Evolutionary conservation across 2,113 vertebrate species (phyloP).

Genomic region (Pipra filicauda): DNA sequence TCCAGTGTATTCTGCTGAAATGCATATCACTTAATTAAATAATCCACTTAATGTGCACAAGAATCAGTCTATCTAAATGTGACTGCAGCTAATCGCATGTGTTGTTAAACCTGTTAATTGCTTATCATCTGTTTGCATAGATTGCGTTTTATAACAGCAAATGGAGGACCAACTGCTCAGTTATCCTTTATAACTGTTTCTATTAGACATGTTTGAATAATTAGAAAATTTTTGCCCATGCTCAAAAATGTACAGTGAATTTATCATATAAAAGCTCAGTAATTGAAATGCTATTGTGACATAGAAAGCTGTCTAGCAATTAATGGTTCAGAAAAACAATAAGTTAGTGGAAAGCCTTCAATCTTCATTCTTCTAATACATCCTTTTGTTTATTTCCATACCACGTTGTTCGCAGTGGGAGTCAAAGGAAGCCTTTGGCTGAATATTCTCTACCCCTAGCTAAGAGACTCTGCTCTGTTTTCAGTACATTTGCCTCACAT

Average conservation of each 20-base stretch:
- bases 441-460: neutral
- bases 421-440: neutral
- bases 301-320: neutral
- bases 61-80: neutral
- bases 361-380: neutral
- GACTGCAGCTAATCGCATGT: neutral
- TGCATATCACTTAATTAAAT: neutral
- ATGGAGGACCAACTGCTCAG: neutral
- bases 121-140: neutral
- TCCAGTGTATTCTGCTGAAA: neutral
- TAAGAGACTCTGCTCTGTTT: neutral
- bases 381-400: conserved; percentile 13
- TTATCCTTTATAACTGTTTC: neutral
- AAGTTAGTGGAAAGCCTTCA: neutral
- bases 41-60: neutral
- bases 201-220: neutral
- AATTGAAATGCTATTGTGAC: neutral
- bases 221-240: neutral
- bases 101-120: conserved; percentile 31
- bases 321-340: neutral
- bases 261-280: neutral
- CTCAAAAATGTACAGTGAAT: neutral
- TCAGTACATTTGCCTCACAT: neutral
- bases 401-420: neutral
- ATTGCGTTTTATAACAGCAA: neutral